Evolutionary conservation across 2,888 invertebrate species (phyloP), one percentile per base, ranked within the genome.

Genomic region (Crepidodera aurea): DNA sequence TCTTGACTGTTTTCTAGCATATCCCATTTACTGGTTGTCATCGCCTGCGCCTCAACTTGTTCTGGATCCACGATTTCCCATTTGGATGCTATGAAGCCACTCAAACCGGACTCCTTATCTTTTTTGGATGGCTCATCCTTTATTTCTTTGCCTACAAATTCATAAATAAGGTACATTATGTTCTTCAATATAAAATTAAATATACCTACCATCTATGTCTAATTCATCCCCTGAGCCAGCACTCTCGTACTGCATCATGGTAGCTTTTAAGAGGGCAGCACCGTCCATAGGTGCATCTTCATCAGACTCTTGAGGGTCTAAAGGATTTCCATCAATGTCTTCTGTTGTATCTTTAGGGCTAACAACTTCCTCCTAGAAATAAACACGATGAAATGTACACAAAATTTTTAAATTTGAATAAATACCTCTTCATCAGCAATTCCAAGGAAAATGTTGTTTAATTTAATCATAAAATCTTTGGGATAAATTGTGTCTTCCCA

Each of bases 401-500:
- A 55, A 25, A 18, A 34, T 12, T 32, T 16, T 19, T 32, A 29
- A 16, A 18, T 27, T 34, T 22, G 19, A 42, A 8, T 39, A 40
- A 44, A 58, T 51, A 69, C 71, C 67, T 66, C 71, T 66, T 77
- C 75, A 34, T 74, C 83, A 62, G 77, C 84, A 34, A 93, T 82
- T 2, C 99, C 99, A 1, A 97, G 83, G 81, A 99, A 98, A 8
- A 92, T 87, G 76, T 95, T 93, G 79, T 96, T 94, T 63, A 97
- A 82, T 76, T 88, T 90, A 65, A 91, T 87, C 65, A 99, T 85
- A 81, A 93, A 93, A 69, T 98, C 96, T 60, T 92, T 91, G 0
- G 98, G 93, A 83, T 98, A 99, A 64, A 99, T 90, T 90, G 96
- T 96, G 78, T 99, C 98, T 80, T 98, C 97, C 98, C 99, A 98